Conservation (phyloP, 2,113 vertebrate species). For the Oreocharis arfaki region DNA sequence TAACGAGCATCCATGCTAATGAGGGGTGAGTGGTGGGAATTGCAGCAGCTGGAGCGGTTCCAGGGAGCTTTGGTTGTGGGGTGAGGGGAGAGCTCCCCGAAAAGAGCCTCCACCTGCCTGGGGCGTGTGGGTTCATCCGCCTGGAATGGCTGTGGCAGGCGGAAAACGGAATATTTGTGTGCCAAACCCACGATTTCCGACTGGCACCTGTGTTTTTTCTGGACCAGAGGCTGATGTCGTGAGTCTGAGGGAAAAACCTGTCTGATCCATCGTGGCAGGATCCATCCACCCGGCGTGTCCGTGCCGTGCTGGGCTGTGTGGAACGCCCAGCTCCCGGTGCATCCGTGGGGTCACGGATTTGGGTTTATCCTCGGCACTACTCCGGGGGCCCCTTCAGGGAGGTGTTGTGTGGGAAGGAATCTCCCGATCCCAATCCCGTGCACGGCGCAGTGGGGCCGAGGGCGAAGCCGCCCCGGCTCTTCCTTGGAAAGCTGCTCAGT, state of each 20-base stretch:
- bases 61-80: background rate
- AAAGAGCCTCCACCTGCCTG: background rate
- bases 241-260: background rate
- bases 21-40: constrained; percentile 27
- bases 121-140: accelerated
- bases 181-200: accelerated
- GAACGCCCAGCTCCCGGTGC: background rate
- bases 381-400: accelerated
- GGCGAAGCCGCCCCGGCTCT: background rate
- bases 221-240: background rate
- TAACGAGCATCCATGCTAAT: constrained; percentile 58
- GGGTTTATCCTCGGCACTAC: background rate
- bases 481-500: background rate
- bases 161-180: accelerated
- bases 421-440: accelerated
- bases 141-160: accelerated
- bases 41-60: background rate
- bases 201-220: background rate
- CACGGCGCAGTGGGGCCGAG: accelerated
- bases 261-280: background rate
- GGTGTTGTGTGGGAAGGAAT: accelerated
- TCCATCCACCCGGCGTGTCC: accelerated
- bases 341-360: background rate
- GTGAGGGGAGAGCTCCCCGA: background rate
- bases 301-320: accelerated